Base-by-base conservation (phyloP, 2,113 vertebrate species). In the Apeltes quadracus region DNA sequence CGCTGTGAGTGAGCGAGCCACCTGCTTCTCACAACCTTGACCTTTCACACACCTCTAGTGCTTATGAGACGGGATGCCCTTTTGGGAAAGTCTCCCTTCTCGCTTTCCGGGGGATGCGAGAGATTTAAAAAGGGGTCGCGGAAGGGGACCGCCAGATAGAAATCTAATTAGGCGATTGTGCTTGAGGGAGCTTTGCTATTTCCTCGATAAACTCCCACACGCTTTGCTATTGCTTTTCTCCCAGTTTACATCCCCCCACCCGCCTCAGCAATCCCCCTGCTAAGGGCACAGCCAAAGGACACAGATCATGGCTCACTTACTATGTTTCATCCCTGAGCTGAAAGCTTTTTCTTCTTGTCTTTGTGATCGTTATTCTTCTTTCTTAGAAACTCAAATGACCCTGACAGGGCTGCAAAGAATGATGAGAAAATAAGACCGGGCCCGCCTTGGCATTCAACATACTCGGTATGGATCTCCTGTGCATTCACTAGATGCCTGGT, bases 141-240 rank as follows among this genome's bases (percentile, higher is more conserved):
- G 85, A 87, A 89, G 88, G 88, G 86, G 84, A 83, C 79, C 14
- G 78, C 79, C 75, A 82, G 91, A 91, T 91, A 91, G 89, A 90
- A 93, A 93, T 90, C 86, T 92, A 93, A 93, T 94, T 94, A 94
- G 88, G 87, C 83, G 82, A 93, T 91, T 90, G 85, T 86, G 90
- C 91, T 92, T 84, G 68, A 89, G 91, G 91, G 91, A 92, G 85
- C 76, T 86, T 83, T 57, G 36, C 87, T 84, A 61, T 85, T 72
- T 88, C 86, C 88, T 94, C 91, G 69, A 90, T 92, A 93, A 90
- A 92, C 91, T 92, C 90, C 86, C 87, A 88, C 90, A 78, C 87
- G 68, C 65, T 81, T 81, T 11, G 10, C 72, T 75, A 34, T 51
- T 76, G 55, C 66, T 78, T 72, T 68, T 75, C 75, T 56, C 72